Conservation (phyloP, 1,140 invertebrate species). For the Trichonephila inaurata region DNA sequence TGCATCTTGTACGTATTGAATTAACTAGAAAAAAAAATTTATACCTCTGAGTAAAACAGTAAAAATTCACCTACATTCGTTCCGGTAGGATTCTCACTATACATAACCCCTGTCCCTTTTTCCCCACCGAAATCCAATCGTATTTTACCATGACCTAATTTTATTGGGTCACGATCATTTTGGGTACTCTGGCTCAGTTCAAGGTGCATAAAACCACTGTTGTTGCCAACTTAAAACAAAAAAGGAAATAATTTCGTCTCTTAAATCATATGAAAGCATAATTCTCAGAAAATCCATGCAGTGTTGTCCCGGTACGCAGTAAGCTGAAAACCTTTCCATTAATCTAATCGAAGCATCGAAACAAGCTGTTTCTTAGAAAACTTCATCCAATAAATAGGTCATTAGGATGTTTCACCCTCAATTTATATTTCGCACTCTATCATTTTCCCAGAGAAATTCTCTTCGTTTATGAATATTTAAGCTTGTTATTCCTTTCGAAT, state of each 20-base stretch:
- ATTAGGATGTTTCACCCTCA: background rate
- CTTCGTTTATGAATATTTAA: background rate
- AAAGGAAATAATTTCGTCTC: background rate
- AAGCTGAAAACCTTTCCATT: background rate
- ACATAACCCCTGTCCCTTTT: too few species aligned
- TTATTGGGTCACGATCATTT: constrained; percentile 1
- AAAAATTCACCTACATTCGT: background rate
- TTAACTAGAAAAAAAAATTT: too few species aligned
- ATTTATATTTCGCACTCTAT: background rate
- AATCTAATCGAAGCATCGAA: background rate
- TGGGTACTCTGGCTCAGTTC: background rate
- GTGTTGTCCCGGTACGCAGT: background rate
- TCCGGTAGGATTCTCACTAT: background rate
- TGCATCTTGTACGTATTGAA: too few species aligned
- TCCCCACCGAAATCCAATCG: background rate
- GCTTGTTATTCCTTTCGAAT: background rate
- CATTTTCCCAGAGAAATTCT: background rate
- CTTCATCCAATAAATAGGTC: background rate
- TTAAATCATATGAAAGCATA: background rate
- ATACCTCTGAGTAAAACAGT: background rate
- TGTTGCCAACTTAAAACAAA: background rate
- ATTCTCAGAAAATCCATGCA: background rate
- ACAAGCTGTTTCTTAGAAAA: background rate
- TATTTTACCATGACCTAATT: background rate
- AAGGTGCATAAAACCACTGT: background rate